Base-by-base conservation (phyloP, 2,113 vertebrate genomes). In the Pelecanoides urinatrix region DNA sequence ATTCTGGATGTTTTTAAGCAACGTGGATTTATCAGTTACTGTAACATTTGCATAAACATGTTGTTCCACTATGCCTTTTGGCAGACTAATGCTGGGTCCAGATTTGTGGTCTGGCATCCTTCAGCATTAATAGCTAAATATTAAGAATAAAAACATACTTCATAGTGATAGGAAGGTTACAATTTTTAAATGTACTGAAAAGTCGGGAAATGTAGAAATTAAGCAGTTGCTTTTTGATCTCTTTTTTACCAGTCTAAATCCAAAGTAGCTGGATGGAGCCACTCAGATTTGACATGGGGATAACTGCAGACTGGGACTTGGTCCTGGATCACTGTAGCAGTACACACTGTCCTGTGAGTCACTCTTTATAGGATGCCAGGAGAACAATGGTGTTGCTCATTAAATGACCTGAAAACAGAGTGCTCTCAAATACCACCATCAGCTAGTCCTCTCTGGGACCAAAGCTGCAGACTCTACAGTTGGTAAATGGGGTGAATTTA, bases 101-200 rank as follows among this genome's bases (percentile, higher is more conserved):
- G 65, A 81, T 82, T 87, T 84, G 89, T 85, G 80, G 77, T 81
- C 92, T 95, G 91, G 93, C 88, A 77, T 38, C 52, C 55, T 38
- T 44, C 89, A 92, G 66, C 66, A 30, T 49, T 82, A 82, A 61
- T 59, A 82, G 84, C n/a, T 80, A 73, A 92, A 81, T 40, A 52
- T 45, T 30, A 89, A 78, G 61, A 38, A 74, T 29, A 78, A 71
- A 95, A 87, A 15, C 34, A 50, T 52, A 81, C 38, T 85, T 81
- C 34, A 78, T 0, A 72, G 44, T 49, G 91, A 56, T 14, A 91
- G 61, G 65, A 94, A 91, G 13, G 73, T 63, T 91, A 85, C 5
- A 9, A 59, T 75, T 91, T 78, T 71, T 84, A 70, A 91, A 81
- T 75, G 29, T 58, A 65, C 42, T 68, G 62, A 85, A 53, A 74